Evolutionary conservation across 2,113 vertebrate species (phyloP).

Genomic region (Sterrhoptilus dennistouni): DNA sequence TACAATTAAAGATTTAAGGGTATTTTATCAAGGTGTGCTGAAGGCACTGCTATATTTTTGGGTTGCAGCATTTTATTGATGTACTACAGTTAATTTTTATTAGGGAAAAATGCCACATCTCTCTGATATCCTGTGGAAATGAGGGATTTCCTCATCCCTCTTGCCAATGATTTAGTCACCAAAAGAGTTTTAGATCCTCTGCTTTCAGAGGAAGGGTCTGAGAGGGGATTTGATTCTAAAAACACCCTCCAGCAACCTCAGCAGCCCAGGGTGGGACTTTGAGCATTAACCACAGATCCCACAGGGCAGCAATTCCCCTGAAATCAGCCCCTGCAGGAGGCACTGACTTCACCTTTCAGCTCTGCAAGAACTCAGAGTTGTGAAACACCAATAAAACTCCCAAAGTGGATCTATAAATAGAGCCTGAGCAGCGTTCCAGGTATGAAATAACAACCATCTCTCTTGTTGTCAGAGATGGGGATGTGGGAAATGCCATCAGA

Average conservation of each 20-base stretch:
- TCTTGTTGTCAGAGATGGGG: not conserved
- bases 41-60: not conserved
- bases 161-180: accelerated
- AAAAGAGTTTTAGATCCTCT: not conserved
- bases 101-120: accelerated
- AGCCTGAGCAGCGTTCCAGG: not conserved
- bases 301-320: not conserved
- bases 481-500: not conserved
- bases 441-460: not conserved
- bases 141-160: not conserved
- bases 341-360: not conserved
- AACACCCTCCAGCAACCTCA: not conserved
- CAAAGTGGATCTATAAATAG: accelerated
- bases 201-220: not conserved
- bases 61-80: not conserved
- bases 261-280: not conserved
- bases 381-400: not conserved
- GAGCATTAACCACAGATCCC: accelerated
- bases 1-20: not conserved
- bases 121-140: not conserved
- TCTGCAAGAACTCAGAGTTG: not conserved
- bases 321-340: not conserved
- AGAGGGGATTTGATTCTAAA: not conserved
- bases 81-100: not conserved
- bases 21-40: not conserved